Percentiles rank a stretch among this genome's conserved stretches.
Conservation (phyloP, 2,797 vertebrate species). For the Amphiprion clarkii region DNA sequence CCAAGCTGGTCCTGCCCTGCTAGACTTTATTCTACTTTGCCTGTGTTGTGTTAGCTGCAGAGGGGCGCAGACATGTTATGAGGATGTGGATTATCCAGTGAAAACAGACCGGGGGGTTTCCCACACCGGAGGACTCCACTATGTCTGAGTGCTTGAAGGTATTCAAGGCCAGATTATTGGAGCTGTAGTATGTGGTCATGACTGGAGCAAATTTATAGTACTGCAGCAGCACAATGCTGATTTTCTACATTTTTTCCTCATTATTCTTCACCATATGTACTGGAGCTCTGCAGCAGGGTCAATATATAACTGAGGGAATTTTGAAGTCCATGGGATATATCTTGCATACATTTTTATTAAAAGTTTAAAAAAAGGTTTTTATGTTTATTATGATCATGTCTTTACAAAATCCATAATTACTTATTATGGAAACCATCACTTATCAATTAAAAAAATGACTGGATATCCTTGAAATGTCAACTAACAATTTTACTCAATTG, state of each 20-base stretch:
- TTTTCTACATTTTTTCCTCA: background rate
- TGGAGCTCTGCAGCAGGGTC: background rate
- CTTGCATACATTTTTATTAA: no score
- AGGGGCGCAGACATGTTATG: slow-evolving; percentile 57
- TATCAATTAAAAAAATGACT: no score
- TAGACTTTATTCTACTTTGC: slow-evolving; percentile 61
- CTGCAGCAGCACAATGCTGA: background rate
- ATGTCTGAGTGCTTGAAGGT: slow-evolving; percentile 25
- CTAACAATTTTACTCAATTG: no score
- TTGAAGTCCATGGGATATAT: no score
- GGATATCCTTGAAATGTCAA: no score
- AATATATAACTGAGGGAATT: no score
- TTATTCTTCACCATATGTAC: background rate
- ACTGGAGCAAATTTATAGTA: background rate
- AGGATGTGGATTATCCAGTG: slow-evolving; percentile 72
- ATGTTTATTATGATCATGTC: no score
- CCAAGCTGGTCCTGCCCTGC: slow-evolving; percentile 30
- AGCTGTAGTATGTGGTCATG: background rate
- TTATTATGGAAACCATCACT: no score
- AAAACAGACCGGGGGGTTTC: slow-evolving; percentile 76
- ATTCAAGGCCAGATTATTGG: slow-evolving; percentile 9
- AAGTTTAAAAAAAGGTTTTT: no score
- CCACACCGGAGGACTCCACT: slow-evolving; percentile 63
- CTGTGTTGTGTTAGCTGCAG: slow-evolving; percentile 78
- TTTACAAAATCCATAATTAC: no score